Percentiles rank a stretch among this genome's conserved stretches.
Conservation (phyloP, 1,140 invertebrate species). For the Drosophila kanapiae region DNA sequence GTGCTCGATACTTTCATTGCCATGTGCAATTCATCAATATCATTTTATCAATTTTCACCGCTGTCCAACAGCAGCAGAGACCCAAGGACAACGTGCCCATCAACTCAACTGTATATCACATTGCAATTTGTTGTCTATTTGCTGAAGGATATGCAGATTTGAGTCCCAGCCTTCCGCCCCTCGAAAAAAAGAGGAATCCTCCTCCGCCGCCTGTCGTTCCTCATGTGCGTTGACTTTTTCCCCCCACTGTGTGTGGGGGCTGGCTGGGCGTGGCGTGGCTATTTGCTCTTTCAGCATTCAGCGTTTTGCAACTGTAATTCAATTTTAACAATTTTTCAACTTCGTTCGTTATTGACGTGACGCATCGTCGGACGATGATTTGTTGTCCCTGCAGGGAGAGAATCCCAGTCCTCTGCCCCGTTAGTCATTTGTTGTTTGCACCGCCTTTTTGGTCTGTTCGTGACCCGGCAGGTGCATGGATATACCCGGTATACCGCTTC, state of each 20-base stretch:
- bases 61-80: slow-evolving; percentile 67
- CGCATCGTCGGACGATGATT: slow-evolving; percentile 79
- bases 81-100: slow-evolving; percentile 55
- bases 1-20: slow-evolving; percentile 57
- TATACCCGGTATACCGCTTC: slow-evolving; percentile 46
- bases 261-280: slow-evolving; percentile 49
- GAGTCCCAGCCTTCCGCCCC: slow-evolving; percentile 22
- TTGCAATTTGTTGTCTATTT: slow-evolving; percentile 84
- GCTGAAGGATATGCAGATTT: slow-evolving; percentile 83
- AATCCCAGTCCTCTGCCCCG: background rate
- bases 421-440: slow-evolving; percentile 80
- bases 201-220: slow-evolving; percentile 51
- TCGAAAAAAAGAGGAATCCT: slow-evolving; percentile 12
- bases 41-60: slow-evolving; percentile 84
- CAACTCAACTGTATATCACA: slow-evolving; percentile 81
- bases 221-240: slow-evolving; percentile 62
- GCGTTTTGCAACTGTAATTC: slow-evolving; percentile 85
- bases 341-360: slow-evolving; percentile 83
- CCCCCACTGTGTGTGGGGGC: slow-evolving; percentile 20
- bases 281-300: slow-evolving; percentile 75
- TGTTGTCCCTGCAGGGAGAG: slow-evolving; percentile 35
- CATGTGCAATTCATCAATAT: slow-evolving; percentile 85
- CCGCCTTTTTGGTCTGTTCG: slow-evolving; percentile 54
- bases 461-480: slow-evolving; percentile 34
- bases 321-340: slow-evolving; percentile 85